Evolutionary conservation across 2,113 vertebrate genomes (phyloP).

Genomic region (Triplophysa tibetana): DNA sequence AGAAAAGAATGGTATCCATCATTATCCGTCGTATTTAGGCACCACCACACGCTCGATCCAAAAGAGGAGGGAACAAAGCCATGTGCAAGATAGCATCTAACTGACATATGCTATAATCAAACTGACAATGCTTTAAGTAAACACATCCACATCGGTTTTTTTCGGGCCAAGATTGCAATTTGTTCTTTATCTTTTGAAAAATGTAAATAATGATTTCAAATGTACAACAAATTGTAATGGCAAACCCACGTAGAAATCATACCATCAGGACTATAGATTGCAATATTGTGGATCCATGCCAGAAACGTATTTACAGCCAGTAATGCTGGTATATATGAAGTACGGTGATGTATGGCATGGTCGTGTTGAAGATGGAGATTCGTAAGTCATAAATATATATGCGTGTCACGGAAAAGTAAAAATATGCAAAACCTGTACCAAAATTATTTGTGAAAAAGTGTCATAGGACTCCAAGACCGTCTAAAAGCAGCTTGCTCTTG

Average conservation of each 20-base stretch:
- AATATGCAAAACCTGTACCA: neutral
- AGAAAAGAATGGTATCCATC: slow-evolving; percentile 51
- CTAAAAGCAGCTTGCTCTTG: slow-evolving; percentile 1
- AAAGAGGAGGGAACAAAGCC: slow-evolving; percentile 51
- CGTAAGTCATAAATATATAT: neutral
- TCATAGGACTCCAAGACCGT: neutral
- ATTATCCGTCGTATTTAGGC: slow-evolving; percentile 59
- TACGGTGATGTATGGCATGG: neutral
- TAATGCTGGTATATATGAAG: neutral
- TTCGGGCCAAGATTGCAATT: slow-evolving; percentile 57
- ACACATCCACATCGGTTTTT: slow-evolving; percentile 59
- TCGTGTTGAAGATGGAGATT: neutral
- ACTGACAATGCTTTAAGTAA: slow-evolving; percentile 62
- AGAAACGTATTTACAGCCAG: neutral
- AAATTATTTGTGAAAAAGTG: neutral
- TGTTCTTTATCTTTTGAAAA: slow-evolving; percentile 50
- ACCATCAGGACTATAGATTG: neutral
- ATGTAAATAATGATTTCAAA: neutral
- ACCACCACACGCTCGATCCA: slow-evolving; percentile 54
- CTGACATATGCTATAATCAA: slow-evolving; percentile 58
- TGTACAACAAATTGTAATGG: slow-evolving; percentile 41
- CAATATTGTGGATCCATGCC: neutral
- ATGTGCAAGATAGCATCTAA: slow-evolving; percentile 48
- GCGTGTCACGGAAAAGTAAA: neutral
- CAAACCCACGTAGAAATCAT: neutral